Conservation (phyloP, 2,888 invertebrate genomes). For the Tillus elongatus region DNA sequence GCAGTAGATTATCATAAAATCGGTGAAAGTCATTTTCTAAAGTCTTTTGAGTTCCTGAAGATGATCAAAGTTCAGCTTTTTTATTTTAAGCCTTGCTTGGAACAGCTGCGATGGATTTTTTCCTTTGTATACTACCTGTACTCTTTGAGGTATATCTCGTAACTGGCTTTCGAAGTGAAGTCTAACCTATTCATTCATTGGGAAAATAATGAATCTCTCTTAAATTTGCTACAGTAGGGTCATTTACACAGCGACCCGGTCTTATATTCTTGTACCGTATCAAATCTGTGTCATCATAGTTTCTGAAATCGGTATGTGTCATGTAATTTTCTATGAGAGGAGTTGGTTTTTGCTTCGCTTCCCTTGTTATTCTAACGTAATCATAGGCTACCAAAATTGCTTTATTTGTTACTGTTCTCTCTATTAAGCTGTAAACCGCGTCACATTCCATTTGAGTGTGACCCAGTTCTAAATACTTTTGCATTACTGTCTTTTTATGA, state of each 20-base stretch:
- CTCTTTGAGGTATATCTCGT: neutral
- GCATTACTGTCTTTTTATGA: constrained; percentile 12
- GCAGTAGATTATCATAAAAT: no score
- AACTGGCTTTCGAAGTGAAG: neutral
- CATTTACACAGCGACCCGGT: constrained; percentile 6
- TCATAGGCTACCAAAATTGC: constrained; percentile 18
- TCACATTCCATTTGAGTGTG: constrained; percentile 22
- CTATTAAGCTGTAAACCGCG: constrained; percentile 18
- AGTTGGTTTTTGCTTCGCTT: constrained; percentile 12
- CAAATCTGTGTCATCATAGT: no score
- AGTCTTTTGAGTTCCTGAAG: neutral
- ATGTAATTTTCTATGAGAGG: constrained; percentile 13
- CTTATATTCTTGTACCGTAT: constrained; percentile 12
- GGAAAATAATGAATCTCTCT: constrained; percentile 5
- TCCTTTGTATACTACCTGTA: neutral
- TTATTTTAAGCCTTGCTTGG: no score
- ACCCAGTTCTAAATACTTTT: constrained; percentile 18
- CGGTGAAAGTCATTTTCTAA: no score
- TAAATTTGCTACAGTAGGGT: constrained; percentile 9
- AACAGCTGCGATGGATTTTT: no score
- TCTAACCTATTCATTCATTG: neutral
- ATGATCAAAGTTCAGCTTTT: neutral
- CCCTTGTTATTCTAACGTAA: constrained; percentile 11
- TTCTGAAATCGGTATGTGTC: no score
- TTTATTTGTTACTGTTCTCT: constrained; percentile 15